Evolutionary conservation across 2,888 invertebrate species (phyloP), one percentile per base, ranked within the genome.

Genomic region (Amphiduros pacificus): DNA sequence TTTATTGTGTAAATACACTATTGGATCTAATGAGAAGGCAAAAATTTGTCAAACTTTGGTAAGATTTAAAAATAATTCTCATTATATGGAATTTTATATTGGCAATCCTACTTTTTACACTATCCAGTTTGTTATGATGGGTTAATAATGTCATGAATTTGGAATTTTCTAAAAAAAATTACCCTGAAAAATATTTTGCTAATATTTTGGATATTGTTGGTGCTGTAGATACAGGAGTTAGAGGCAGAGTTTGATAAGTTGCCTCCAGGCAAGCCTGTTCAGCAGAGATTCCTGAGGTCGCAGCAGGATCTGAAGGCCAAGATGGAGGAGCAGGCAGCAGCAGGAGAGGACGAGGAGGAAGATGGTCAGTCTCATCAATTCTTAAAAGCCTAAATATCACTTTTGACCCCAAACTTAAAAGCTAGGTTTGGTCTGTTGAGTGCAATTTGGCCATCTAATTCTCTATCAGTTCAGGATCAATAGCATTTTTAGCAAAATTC

Each of bases 241-340:
- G 90, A 96, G 73, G 87, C 89, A 36, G 92, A 95, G 75, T 97
- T 97, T 85, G 88, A 89, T 53, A 92, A 92, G 75, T 82, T 79
- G 11, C 73, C 88, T 51, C 84, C 84, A 48, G 88, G 87, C 56
- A 89, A 88, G 77, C 89, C 89, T 0, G 81, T 85, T n/a, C 91
- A 92, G 27, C 86, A 85, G 0, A 85, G 94, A 14, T 92, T 89
- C 76, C 84, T 94, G 56, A 86, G 91, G 58, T 94, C 94, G 2
- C 92, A 94, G 74, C 93, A 91, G 83, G 88, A 89, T 70, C 63
- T 65, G 64, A 68, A 64, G 55, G 69, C 56, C 41, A 63, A 63
- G 60, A 62, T 64, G 63, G 60, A 60, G 63, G 66, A 60, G 27
- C 57, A 53, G 55, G 63, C 62, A n/a, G 83, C 87, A 50, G 84